Conservation (phyloP, 2,888 invertebrate genomes). For the Amphipoea oculea region DNA sequence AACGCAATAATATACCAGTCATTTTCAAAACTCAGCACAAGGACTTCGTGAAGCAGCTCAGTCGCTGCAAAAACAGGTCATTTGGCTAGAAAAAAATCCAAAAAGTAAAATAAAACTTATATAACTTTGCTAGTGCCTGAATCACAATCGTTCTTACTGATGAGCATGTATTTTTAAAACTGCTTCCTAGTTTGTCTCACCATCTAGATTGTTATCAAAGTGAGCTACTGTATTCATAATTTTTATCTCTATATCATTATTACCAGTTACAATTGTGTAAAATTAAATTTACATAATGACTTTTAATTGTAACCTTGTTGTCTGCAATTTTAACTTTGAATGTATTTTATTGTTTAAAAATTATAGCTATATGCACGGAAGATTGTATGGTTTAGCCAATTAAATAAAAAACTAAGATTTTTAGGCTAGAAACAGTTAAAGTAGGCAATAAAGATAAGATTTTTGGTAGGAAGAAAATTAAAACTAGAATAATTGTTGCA, state of each 20-base stretch:
- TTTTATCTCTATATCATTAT: constrained; percentile 65
- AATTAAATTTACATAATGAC: constrained; percentile 71
- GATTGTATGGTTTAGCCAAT: constrained; percentile 45
- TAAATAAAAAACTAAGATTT: constrained; percentile 49
- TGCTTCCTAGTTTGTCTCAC: constrained; percentile 48
- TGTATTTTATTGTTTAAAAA: constrained; percentile 68
- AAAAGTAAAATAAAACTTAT: constrained; percentile 2
- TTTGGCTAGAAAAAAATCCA: not conserved
- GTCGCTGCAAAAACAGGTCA: not conserved
- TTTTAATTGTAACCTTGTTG: constrained; percentile 66
- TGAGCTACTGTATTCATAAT: constrained; percentile 64
- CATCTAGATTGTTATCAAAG: constrained; percentile 62
- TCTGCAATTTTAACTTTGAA: constrained; percentile 60
- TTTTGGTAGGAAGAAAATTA: constrained; percentile 21
- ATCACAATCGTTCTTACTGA: constrained; percentile 30
- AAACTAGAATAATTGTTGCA: constrained; percentile 7
- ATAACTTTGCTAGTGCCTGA: not conserved
- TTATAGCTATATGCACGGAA: constrained; percentile 52
- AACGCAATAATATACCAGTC: not conserved
- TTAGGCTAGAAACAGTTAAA: constrained; percentile 56
- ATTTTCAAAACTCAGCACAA: not conserved
- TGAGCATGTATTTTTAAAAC: constrained; percentile 28
- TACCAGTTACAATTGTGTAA: constrained; percentile 62
- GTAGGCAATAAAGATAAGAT: constrained; percentile 23
- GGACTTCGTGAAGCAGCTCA: not conserved